Percentiles rank a stretch among this genome's conserved stretches.
Evolutionary conservation across 1,140 invertebrate species (phyloP).

Genomic region (Nomia melanderi): DNA sequence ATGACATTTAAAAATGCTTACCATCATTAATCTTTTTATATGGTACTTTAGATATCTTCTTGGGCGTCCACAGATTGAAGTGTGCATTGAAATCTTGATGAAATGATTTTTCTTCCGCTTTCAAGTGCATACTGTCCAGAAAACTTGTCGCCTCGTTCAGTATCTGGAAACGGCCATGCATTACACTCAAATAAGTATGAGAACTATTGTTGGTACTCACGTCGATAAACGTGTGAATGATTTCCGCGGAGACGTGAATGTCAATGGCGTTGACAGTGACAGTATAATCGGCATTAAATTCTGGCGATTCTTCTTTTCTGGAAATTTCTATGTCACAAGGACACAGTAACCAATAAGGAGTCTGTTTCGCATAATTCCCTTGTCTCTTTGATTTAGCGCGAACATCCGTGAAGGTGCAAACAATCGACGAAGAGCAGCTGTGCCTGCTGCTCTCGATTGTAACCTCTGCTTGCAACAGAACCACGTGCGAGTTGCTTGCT

Average conservation of each 20-base stretch:
- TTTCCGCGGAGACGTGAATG: conserved; percentile 87
- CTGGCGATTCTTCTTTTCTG: conserved; percentile 83
- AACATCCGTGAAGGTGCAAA: conserved; percentile 85
- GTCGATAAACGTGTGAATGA: conserved; percentile 86
- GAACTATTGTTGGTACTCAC: conserved; percentile 63
- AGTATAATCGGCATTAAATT: conserved; percentile 84
- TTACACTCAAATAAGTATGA: neutral
- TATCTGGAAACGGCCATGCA: conserved; percentile 58
- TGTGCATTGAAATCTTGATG: conserved; percentile 69
- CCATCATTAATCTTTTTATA: conserved; percentile 64
- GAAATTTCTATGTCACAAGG: conserved; percentile 89
- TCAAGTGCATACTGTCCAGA: conserved; percentile 65
- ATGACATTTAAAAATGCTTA: conserved; percentile 54
- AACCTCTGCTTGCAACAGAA: conserved; percentile 88
- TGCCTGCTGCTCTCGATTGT: conserved; percentile 88
- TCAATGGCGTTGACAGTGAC: conserved; percentile 85
- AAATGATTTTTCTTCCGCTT: conserved; percentile 61
- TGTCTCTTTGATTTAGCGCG: conserved; percentile 81
- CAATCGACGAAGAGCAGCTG: conserved; percentile 84
- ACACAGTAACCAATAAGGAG: conserved; percentile 81
- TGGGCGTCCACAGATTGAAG: conserved; percentile 89
- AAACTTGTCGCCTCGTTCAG: conserved; percentile 58
- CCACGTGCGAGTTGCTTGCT: conserved; percentile 86
- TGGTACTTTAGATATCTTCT: conserved; percentile 81
- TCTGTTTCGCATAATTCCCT: conserved; percentile 66